These are phyloP conservation scores for Alviniconcha marisindica DNA, from an alignment of 1,140 invertebrate species.

Conservation along the genomic window DNA sequence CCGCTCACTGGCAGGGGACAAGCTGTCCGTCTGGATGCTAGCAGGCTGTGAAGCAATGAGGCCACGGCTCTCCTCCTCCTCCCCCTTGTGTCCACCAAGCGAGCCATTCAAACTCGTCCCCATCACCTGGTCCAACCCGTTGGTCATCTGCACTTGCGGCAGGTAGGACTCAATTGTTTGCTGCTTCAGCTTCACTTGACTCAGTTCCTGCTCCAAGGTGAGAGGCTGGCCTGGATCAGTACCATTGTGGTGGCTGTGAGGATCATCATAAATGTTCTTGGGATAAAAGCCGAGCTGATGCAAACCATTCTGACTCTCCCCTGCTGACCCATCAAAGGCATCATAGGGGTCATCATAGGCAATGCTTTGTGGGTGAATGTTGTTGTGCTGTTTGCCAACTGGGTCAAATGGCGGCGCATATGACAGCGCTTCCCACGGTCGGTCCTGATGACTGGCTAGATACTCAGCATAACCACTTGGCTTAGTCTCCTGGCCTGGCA, in stretches of 20 bases:
- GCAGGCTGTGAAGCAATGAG: slow-evolving; percentile 48
- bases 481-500: slow-evolving; percentile 57
- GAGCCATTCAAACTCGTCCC: neutral
- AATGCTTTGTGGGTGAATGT: slow-evolving; percentile 23
- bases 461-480: slow-evolving; percentile 66
- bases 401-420: slow-evolving; percentile 31
- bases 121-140: neutral
- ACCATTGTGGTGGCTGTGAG: neutral
- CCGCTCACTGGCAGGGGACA: slow-evolving; percentile 49
- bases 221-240: neutral
- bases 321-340: slow-evolving; percentile 36
- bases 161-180: slow-evolving; percentile 37
- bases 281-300: slow-evolving; percentile 4
- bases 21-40: slow-evolving; percentile 50
- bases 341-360: slow-evolving; percentile 69
- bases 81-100: neutral
- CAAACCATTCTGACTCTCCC: slow-evolving; percentile 30
- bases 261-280: neutral
- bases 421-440: slow-evolving; percentile 58
- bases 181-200: slow-evolving; percentile 20
- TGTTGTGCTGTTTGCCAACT: slow-evolving; percentile 13
- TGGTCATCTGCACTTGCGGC: neutral
- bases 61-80: neutral
- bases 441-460: slow-evolving; percentile 58
- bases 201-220: slow-evolving; percentile 17